phyloP scores from a whole-genome alignment of 2,113 vertebrate genomes.

The Scatophagus argus region DNA sequence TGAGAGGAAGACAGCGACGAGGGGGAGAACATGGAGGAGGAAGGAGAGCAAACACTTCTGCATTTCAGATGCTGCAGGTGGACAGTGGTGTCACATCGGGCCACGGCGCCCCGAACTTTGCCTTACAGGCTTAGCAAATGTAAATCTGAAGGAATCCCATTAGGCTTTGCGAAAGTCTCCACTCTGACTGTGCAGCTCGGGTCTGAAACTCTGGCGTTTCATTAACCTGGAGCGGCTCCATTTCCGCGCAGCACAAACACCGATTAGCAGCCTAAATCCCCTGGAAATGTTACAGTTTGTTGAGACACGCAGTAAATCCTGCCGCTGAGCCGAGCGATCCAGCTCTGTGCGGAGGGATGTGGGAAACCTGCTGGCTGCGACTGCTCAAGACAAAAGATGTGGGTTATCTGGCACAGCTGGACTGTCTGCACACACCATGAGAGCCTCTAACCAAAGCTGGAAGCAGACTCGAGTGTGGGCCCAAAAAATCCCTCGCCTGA shows the following conservation, averaged over 20 bases:
- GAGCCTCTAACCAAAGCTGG: background rate
- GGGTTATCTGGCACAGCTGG: slow-evolving; percentile 22
- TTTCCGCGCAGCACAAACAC: slow-evolving; percentile 28
- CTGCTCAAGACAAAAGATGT: background rate
- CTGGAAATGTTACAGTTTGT: slow-evolving; percentile 34
- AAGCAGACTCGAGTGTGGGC: background rate
- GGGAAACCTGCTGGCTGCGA: slow-evolving; percentile 25
- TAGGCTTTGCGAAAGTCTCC: slow-evolving; percentile 75
- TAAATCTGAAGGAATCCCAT: slow-evolving; percentile 81
- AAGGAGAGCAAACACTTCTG: too few species aligned
- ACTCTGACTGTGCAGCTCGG: slow-evolving; percentile 50
- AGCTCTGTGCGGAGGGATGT: slow-evolving; percentile 5
- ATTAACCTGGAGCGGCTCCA: background rate
- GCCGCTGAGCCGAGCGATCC: slow-evolving; percentile 11
- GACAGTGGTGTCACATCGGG: slow-evolving; percentile 14
- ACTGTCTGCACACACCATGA: background rate
- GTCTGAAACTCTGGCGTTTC: slow-evolving; percentile 33
- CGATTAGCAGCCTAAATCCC: slow-evolving; percentile 33
- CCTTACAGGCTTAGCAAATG: slow-evolving; percentile 67
- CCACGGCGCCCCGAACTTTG: slow-evolving; percentile 33
- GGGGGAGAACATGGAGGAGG: too few species aligned
- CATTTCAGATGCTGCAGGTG: too few species aligned
- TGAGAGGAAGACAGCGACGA: too few species aligned
- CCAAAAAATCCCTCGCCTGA: too few species aligned
- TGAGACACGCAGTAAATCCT: slow-evolving; percentile 36